These are phyloP conservation scores for Harmothoe impar DNA, from an alignment of 2,888 invertebrate genomes.

Conservation along the genomic window DNA sequence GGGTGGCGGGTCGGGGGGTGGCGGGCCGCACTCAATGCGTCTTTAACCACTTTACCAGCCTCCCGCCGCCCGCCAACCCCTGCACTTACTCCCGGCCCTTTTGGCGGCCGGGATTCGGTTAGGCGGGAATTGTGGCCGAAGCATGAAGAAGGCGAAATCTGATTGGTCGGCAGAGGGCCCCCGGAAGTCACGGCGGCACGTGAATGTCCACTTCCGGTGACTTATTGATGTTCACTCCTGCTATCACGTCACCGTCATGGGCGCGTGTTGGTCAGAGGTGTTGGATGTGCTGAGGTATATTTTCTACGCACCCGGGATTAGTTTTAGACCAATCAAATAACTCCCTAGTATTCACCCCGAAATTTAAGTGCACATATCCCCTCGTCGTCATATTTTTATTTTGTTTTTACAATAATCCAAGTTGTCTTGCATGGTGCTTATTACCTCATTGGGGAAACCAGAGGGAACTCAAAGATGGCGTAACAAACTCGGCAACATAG, in stretches of 20 bases:
- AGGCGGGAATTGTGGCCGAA: constrained; percentile 9
- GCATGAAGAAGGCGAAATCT: constrained; percentile 56
- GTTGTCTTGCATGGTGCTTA: too few species aligned
- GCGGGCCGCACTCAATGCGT: constrained; percentile 28
- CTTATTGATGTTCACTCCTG: constrained; percentile 1
- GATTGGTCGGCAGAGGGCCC: constrained; percentile 45
- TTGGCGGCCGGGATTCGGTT: constrained; percentile 3
- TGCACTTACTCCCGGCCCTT: constrained; percentile 40
- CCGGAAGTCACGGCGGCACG: constrained; percentile 57
- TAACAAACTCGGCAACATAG: too few species aligned
- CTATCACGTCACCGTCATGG: constrained; percentile 33
- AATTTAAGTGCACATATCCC: too few species aligned
- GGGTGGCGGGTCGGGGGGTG: not conserved
- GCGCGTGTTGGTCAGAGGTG: not conserved
- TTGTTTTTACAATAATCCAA: too few species aligned
- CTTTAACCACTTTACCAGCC: constrained; percentile 48
- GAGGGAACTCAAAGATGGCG: too few species aligned
- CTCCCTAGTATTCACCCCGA: too few species aligned
- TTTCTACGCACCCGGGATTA: not conserved
- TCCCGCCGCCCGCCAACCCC: not conserved
- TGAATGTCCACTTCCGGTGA: constrained; percentile 46
- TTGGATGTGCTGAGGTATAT: not conserved
- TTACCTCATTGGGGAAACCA: too few species aligned
- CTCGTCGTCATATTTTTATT: too few species aligned
- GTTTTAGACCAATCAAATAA: not conserved